These are phyloP conservation scores for Platichthys stellatus DNA, from an alignment of 2,113 vertebrate species.

Conservation along the genomic window DNA sequence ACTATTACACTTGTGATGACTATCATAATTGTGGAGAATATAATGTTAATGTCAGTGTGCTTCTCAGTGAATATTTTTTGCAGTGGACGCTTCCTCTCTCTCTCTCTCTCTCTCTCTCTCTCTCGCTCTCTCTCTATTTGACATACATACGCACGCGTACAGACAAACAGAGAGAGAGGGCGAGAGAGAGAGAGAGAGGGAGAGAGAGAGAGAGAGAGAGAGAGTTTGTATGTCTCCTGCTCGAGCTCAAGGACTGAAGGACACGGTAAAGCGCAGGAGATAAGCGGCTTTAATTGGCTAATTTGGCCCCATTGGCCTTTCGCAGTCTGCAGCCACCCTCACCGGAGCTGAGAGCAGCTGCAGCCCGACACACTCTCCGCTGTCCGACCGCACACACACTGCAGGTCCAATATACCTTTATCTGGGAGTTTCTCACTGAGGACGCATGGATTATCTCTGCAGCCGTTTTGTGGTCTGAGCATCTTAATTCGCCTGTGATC, in stretches of 20 bases:
- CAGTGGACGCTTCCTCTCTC: neutral
- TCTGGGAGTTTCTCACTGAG: neutral
- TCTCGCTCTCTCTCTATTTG: neutral
- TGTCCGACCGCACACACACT: neutral
- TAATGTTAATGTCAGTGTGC: no score
- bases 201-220: no score
- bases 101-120: neutral
- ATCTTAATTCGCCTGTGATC: neutral
- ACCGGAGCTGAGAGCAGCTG: conserved; percentile 9
- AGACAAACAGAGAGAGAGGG: neutral
- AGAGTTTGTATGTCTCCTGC: neutral
- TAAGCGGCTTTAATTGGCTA: conserved; percentile 75
- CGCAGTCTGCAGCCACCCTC: conserved; percentile 30
- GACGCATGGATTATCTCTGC: neutral
- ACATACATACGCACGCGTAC: neutral
- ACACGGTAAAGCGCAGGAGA: conserved; percentile 54
- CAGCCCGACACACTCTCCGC: conserved; percentile 6
- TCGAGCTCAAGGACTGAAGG: conserved; percentile 67
- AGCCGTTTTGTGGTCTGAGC: neutral
- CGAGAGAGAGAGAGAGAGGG: no score
- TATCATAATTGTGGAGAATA: no score
- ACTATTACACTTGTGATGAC: no score
- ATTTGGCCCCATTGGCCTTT: conserved; percentile 62
- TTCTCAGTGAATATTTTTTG: neutral
- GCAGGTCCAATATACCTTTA: no score